Conservation (phyloP, 2,888 invertebrate genomes). For the Rhorus exstirpatorius region DNA sequence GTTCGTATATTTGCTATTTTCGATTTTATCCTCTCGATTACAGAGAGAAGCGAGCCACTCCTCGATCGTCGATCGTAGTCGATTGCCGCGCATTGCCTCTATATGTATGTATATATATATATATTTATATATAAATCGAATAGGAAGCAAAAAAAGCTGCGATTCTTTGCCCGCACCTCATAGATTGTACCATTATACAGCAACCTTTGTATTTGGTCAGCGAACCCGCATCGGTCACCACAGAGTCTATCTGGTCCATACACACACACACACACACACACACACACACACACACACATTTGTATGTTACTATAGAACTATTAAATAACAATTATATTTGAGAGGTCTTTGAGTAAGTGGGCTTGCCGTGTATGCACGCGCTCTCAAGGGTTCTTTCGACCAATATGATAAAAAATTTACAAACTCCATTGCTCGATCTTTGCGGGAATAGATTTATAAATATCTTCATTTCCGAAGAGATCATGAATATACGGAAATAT, state of each 20-base stretch:
- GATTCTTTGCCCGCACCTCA: conserved; percentile 58
- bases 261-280: conserved; percentile 16
- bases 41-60: conserved; percentile 32
- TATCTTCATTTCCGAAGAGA: too few species aligned
- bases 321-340: conserved; percentile 59
- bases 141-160: conserved; percentile 15
- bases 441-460: too few species aligned
- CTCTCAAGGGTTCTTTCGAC: too few species aligned
- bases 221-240: conserved; percentile 52
- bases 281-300: conserved; percentile 12
- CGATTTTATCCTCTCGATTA: conserved; percentile 41
- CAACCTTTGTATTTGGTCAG: conserved; percentile 67
- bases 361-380: conserved; percentile 34
- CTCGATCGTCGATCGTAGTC: conserved; percentile 39
- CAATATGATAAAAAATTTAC: conserved; percentile 27
- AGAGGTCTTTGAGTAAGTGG: conserved; percentile 39
- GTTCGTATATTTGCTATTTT: conserved; percentile 58
- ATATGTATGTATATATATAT: conserved; percentile 2
- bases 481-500: too few species aligned
- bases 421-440: background rate
- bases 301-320: conserved; percentile 25
- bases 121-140: conserved; percentile 12
- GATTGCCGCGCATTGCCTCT: conserved; percentile 5
- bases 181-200: conserved; percentile 48
- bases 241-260: conserved; percentile 9